Evolutionary conservation across 2,113 vertebrate genomes (phyloP), one percentile per base, ranked within the genome.

Genomic region (Gnathonemus longibarbis): DNA sequence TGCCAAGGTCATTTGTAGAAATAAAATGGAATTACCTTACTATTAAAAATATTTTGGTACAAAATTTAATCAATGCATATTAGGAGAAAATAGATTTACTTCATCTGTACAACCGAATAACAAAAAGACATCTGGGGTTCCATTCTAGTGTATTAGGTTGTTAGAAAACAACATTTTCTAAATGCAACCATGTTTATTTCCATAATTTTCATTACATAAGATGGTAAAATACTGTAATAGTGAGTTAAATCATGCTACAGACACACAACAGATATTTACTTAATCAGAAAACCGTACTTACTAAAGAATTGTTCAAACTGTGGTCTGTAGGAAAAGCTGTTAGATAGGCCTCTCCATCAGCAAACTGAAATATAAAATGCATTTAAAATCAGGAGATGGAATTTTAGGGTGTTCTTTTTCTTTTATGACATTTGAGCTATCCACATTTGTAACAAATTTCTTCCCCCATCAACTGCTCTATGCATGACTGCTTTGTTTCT

Each of bases 341-440:
- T 94, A 98, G 97, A 93, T 97, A 98, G 90, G 96, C 95, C 93
- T 98, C 98, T 86, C 97, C 96, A 95, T 99, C 97, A 94, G 97
- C 95, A 96, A 98, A 97, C 98, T 99, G 92, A 93, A 90, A 77
- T 91, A 89, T 31, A 74, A 10, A 49, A 70, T 70, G 53, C 2
- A 77, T 74, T 45, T 77, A 39, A 87, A 77, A n/a, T 86, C 48
- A 86, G 48, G 8, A 50, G 10, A 49, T 27, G 17, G 48, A 50
- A 19, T 86, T 86, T 46, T 86, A 85, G 9, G 4, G 24, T 27
- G 24, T 31, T 86, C 24, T 86, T 27, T 50, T 49, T 42, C 19
- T 48, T 10, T 84, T 21, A 48, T 10, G 10, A 45, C 42, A 84
- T 19, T 46, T 46, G 1, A 84, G 83, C 17, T 48, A 84, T 84